Base-by-base conservation (phyloP, 2,888 invertebrate genomes). In the Caradrina kadenii region DNA sequence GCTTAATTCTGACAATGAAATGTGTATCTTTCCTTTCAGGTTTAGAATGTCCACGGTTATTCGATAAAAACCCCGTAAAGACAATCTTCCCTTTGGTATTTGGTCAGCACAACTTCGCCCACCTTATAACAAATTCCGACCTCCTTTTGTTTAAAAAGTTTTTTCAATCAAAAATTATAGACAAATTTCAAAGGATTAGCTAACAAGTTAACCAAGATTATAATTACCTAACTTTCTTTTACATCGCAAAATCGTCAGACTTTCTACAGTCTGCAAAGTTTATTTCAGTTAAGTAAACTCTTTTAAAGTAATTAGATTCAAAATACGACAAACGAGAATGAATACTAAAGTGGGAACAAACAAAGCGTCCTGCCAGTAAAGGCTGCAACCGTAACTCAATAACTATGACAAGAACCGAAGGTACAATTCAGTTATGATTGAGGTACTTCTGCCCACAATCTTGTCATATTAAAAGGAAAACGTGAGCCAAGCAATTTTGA, bases 291-390 rank as follows among this genome's bases (percentile, higher is more conserved):
- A 54, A 56, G 58, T 48, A 74, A 84, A 75, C 70, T 75, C 66
- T 76, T 82, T 72, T 71, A 73, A 78, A 74, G 61, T 63, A 76
- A 83, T 84, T 80, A 81, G 50, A 60, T 49, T 66, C 64, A 73
- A 77, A 73, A 84, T 83, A 64, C 58, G n/a, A 56, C 39, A 63
- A 76, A 80, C 60, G 58, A 45, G 63, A 75, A 69, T 61, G 50
- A 78, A 78, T 66, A 26, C 22, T 73, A 55, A 78, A 82, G 60
- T 35, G 56, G 42, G 55, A 54, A 73, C 48, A 79, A 78, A 64
- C 62, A 58, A 54, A 31, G 22, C 8, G 48, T 8, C 26, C 55
- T 49, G 42, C 11, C 52, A 5, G n/a, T 53, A 55, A 63, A 61
- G 50, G 11, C 56, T 31, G 8, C 17, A 54, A 26, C 19, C n/a